Evolutionary conservation across 2,888 invertebrate species (phyloP), one percentile per base, ranked within the genome.

Genomic region (Caenorhabditis panamensis): DNA sequence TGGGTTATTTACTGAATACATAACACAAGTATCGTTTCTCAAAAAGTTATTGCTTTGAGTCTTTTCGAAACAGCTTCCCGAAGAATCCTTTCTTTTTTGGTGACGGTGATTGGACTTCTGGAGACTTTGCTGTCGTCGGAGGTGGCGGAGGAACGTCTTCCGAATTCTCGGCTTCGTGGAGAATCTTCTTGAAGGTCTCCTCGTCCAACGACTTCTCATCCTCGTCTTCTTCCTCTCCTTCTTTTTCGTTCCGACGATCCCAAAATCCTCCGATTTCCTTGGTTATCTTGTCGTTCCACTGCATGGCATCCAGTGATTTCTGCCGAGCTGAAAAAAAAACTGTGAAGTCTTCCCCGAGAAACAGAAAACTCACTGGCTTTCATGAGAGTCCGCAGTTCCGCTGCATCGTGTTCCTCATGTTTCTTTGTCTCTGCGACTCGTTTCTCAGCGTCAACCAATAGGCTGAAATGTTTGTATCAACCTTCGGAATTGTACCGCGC

Each of bases 271-370:
- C 78, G 49, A 87, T 62, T 56, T 86, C 83, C n/a, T 78, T 71
- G 6, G 78, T 79, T 4, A 86, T 80, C 37, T 84, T 78, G 0
- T 79, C 76, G 63, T 84, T 84, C 62, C 81, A 79, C 54, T 82
- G 82, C 51, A 83, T 79, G 6, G 83, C 77, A 44, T 87, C 86
- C 6, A 84, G 62, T 3, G 87, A 87, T 41, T 84, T 82, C 73
- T 84, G 87, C 13, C 83, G 56, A 2, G 82, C 83, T 86, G 68
- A 41, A 83, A 76, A 18, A 58, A 0, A 18, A 26, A 9, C 31
- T 6, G 31, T 31, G 4, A 6, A 9, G 9, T 31, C 31, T 31
- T 6, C 31, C n/a, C 16, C 26, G 54, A 49, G n/a, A 49, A 49
- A 6, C 6, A 16, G 11, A n/a, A 51, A 51, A 69, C 79, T 36